phyloP scores from a whole-genome alignment of 2,113 vertebrate genomes.

The Hemibagrus wyckioides region DNA sequence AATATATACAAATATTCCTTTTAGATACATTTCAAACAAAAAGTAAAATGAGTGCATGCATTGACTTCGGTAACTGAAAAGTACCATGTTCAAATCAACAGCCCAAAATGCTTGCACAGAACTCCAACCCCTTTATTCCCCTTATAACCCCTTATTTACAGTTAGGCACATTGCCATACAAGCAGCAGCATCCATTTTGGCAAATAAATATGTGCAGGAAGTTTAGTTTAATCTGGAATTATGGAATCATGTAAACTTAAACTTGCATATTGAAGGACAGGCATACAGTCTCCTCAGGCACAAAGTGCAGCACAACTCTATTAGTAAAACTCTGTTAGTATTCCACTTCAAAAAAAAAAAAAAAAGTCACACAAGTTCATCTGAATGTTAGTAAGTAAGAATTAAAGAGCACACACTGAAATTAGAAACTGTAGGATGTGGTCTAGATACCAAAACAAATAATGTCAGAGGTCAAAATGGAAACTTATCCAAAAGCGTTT shows the following conservation, averaged over 20 bases:
- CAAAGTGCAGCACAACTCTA: neutral
- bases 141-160: neutral
- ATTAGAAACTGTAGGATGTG: neutral
- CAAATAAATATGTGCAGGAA: constrained; percentile 2
- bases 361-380: neutral
- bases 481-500: neutral
- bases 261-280: neutral
- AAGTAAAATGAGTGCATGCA: neutral
- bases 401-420: neutral
- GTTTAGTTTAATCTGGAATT: neutral
- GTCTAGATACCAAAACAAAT: neutral
- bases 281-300: neutral
- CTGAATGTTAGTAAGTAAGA: neutral
- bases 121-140: neutral
- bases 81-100: neutral
- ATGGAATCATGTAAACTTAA: constrained; percentile 5
- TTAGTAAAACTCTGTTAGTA: neutral
- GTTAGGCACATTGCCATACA: neutral
- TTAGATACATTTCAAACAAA: neutral
- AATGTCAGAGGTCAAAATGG: neutral
- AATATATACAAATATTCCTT: neutral
- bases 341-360: neutral
- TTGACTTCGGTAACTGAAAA: neutral
- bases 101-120: neutral
- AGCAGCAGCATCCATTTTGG: neutral